Evolutionary conservation across 2,888 invertebrate species (phyloP).

Genomic region (Cerceris ruficornis): DNA sequence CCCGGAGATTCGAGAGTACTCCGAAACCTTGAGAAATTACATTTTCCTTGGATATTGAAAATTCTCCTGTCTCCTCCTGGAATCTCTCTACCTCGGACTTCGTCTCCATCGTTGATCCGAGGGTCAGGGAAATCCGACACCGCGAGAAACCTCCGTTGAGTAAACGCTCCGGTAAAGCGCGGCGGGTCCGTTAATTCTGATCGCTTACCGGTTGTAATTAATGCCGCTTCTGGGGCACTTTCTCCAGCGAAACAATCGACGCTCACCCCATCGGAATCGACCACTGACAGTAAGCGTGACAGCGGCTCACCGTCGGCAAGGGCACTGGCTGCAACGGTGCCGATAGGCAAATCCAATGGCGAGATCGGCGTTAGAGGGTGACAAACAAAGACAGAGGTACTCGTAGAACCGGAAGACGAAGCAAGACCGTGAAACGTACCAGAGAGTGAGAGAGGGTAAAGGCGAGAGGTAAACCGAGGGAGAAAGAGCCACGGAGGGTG

Average conservation of each 20-base stretch:
- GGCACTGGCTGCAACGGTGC: slow-evolving; percentile 59
- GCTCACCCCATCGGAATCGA: slow-evolving; percentile 30
- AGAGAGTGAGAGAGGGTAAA: not conserved
- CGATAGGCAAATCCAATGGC: slow-evolving; percentile 70
- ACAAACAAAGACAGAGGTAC: slow-evolving; percentile 42
- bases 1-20: slow-evolving; percentile 25
- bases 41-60: slow-evolving; percentile 19
- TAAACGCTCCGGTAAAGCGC: too few species aligned
- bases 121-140: too few species aligned
- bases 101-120: not conserved
- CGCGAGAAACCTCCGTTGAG: too few species aligned
- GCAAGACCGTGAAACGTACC: slow-evolving; percentile 5
- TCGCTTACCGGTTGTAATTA: slow-evolving; percentile 60
- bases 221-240: slow-evolving; percentile 50
- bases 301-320: slow-evolving; percentile 36
- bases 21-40: slow-evolving; percentile 29
- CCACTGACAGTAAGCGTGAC: slow-evolving; percentile 56
- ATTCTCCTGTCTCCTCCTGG: not conserved
- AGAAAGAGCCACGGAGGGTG: not conserved
- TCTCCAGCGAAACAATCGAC: slow-evolving; percentile 56
- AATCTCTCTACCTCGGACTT: not conserved
- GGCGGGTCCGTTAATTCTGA: slow-evolving; percentile 48
- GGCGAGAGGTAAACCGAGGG: slow-evolving; percentile 1
- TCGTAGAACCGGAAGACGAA: slow-evolving; percentile 41
- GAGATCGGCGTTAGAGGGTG: slow-evolving; percentile 48